A percentile compares a stretch with the other conserved stretches of the same genome.
Conservation (phyloP, 2,888 invertebrate genomes). For the Drosophila rubida region DNA sequence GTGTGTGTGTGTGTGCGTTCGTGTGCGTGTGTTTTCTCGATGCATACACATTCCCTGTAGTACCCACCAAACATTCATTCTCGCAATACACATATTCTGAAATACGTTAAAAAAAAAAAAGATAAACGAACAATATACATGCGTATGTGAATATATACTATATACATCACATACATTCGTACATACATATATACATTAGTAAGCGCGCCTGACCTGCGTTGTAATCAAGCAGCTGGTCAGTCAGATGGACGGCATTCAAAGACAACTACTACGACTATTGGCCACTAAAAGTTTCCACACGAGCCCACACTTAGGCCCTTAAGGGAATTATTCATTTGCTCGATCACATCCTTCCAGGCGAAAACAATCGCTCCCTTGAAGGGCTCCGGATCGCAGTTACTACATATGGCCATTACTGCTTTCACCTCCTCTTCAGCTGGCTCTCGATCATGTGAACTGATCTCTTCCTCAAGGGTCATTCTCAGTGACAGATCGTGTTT, state of each 20-base stretch:
- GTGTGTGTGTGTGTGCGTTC: not conserved
- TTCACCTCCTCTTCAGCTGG: conserved; percentile 93
- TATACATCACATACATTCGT: not conserved
- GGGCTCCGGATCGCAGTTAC: conserved; percentile 91
- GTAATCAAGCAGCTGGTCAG: not conserved
- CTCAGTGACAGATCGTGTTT: conserved; percentile 86
- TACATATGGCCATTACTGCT: conserved; percentile 92
- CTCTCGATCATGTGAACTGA: conserved; percentile 89
- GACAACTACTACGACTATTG: not conserved
- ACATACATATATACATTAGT: conserved; percentile 26
- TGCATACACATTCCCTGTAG: not conserved
- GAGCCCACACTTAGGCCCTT: conserved; percentile 84
- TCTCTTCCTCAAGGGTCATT: conserved; percentile 83
- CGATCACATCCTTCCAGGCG: conserved; percentile 88
- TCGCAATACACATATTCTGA: conserved; percentile 23
- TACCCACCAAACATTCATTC: conserved; percentile 7
- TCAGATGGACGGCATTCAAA: too few species aligned
- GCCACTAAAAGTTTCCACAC: conserved; percentile 83
- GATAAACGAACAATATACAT: not conserved
- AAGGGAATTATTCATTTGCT: conserved; percentile 80
- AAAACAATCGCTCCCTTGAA: conserved; percentile 92
- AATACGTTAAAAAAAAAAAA: conserved; percentile 35
- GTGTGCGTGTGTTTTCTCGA: not conserved
- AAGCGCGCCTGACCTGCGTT: not conserved
- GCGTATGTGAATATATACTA: not conserved